These are phyloP conservation scores for Peromyscus nudipes DNA, from an alignment of 2,797 vertebrate species.

Conservation along the genomic window DNA sequence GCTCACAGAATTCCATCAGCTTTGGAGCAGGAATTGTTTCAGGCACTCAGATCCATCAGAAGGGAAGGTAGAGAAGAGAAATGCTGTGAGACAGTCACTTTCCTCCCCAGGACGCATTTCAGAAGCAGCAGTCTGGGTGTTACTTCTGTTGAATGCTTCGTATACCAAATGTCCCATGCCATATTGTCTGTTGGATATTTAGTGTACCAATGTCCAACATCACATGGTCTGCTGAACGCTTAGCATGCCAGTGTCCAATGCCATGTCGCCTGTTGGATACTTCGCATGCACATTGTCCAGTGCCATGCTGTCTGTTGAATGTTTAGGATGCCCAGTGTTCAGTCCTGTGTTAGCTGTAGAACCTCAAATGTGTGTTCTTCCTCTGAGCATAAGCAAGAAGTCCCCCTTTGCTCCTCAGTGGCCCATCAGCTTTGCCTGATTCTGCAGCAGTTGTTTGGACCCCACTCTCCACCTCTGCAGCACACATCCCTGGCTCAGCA, in stretches of 20 bases:
- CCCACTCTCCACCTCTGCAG: not conserved
- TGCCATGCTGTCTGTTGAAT: not conserved
- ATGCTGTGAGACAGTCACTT: not conserved
- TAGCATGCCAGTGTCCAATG: not conserved
- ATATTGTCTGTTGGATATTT: not conserved
- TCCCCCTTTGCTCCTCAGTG: not conserved
- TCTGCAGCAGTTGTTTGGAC: not conserved
- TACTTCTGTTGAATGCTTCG: not conserved
- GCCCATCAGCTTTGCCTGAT: not conserved
- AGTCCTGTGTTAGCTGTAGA: not conserved
- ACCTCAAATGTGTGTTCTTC: not conserved
- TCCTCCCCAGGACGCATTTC: not conserved
- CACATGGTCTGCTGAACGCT: not conserved
- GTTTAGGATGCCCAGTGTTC: not conserved
- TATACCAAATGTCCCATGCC: not conserved
- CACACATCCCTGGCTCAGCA: not conserved
- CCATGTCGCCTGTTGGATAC: too few species aligned
- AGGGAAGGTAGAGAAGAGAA: not conserved
- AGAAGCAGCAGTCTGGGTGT: not conserved
- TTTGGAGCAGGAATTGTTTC: not conserved
- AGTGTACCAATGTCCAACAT: not conserved
- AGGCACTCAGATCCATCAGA: not conserved
- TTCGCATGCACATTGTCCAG: not conserved
- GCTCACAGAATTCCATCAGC: conserved; percentile 29
- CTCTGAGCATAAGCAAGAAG: not conserved